Evolutionary conservation across 2,797 vertebrate genomes (phyloP), one percentile per base, ranked within the genome.

Genomic region (Pygocentrus nattereri): DNA sequence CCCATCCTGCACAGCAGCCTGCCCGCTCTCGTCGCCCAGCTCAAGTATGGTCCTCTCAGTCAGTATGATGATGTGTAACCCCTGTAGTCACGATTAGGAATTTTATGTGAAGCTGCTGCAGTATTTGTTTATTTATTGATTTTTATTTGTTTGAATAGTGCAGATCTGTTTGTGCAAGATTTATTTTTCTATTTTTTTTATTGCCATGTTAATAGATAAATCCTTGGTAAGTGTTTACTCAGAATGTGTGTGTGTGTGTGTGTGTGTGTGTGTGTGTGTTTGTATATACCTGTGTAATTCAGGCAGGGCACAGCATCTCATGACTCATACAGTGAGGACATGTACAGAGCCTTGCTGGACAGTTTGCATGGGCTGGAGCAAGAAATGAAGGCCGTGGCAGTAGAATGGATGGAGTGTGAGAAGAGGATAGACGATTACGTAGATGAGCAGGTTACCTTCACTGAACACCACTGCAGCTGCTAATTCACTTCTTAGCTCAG

Each of bases 391-490:
- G 92, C 92, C 1, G 96, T 99, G 71, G 95, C 97, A 1, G 93
- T 94, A 81, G 95, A 97, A 81, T 99, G 98, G 98, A 95, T 97
- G 88, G 96, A 98, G 88, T 99, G 98, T 90, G 97, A 99, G 90
- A 98, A 97, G 90, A 95, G 97, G 93, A 99, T 99, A 50, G 98
- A 99, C 58, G 96, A 98, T 89, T 99, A 98, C 23, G 97, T 99
- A 61, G 98, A 98, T 82, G 97, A 99, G 85, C 97, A 99, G 98
- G 98, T 99, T 89, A 88, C 23, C 25, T 44, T 70, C 16, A 12
- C 34, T 59, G 13, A 34, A 30, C 25, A 16, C 25, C 13, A 1
- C 13, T 61, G 5, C 11, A 58, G 52, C 52, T n/a, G 19, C 58
- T 30, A 11, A 27, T 12, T 3, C 49, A 50, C 3, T 23, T 8